Evolutionary conservation across 2,888 invertebrate genomes (phyloP).

Genomic region (Platerodrilus igneus): DNA sequence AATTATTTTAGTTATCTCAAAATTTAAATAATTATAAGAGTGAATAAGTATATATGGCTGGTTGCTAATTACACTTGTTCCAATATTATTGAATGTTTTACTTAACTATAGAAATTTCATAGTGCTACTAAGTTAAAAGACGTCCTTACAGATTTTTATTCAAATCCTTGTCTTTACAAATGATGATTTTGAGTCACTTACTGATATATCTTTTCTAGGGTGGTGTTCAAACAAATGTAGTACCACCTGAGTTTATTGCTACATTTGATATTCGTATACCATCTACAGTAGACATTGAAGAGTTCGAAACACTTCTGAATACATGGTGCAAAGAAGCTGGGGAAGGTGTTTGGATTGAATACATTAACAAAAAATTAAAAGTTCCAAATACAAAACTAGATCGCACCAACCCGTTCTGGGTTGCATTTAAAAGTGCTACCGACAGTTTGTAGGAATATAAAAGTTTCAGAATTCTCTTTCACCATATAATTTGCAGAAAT

Average conservation of each 20-base stretch:
- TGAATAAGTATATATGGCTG: no score
- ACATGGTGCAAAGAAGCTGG: slow-evolving; percentile 56
- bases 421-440: slow-evolving; percentile 52
- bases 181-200: no score
- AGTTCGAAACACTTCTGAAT: slow-evolving; percentile 53
- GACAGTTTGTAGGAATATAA: slow-evolving; percentile 45
- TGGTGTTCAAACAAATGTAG: slow-evolving; percentile 83
- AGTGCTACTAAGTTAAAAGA: no score
- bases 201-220: slow-evolving; percentile 33
- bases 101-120: no score
- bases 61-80: no score
- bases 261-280: slow-evolving; percentile 76
- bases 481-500: slow-evolving; percentile 49
- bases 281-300: slow-evolving; percentile 56
- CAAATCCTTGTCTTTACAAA: no score
- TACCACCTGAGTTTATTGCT: slow-evolving; percentile 40
- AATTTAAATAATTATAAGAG: no score
- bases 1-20: no score
- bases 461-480: not conserved
- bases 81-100: no score
- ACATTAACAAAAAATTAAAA: slow-evolving; percentile 51
- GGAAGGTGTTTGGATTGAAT: slow-evolving; percentile 52
- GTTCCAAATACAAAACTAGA: slow-evolving; percentile 52
- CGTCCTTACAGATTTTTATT: no score
- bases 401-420: slow-evolving; percentile 57